A percentile compares a stretch with the other conserved stretches of the same genome.
These are phyloP conservation scores for Physella acuta DNA, from an alignment of 1,140 invertebrate species.

Conservation along the genomic window DNA sequence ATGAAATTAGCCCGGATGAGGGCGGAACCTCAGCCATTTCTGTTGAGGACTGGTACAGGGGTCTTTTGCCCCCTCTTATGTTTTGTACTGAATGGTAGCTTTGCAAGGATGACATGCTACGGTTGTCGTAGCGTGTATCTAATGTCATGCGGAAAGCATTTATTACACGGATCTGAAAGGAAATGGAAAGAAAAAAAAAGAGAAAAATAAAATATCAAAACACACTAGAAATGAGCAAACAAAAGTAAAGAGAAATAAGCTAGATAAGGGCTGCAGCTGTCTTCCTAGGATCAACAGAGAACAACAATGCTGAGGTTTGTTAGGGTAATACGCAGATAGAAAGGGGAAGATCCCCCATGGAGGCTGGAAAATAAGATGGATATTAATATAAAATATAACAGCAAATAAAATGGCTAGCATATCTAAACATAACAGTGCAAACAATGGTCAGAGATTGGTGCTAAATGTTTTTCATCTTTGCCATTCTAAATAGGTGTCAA, in stretches of 20 bases:
- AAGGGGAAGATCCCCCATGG: too few species aligned
- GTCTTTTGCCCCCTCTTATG: conserved; percentile 31
- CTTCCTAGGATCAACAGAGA: too few species aligned
- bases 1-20: conserved; percentile 4
- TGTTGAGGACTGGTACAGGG: conserved; percentile 23
- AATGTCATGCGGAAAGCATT: conserved; percentile 98
- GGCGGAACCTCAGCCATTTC: conserved; percentile 10
- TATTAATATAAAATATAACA: too few species aligned
- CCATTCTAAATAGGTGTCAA: too few species aligned
- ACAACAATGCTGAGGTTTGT: too few species aligned
- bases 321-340: too few species aligned
- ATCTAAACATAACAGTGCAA: too few species aligned
- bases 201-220: conserved; percentile 5
- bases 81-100: conserved; percentile 56
- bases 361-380: too few species aligned
- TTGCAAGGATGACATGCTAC: conserved; percentile 56
- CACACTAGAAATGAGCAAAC: background rate
- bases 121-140: conserved; percentile 84
- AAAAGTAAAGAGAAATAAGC: background rate
- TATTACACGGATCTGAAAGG: conserved; percentile 83
- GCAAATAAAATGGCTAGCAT: too few species aligned
- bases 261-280: too few species aligned
- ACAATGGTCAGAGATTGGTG: too few species aligned
- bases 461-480: too few species aligned
- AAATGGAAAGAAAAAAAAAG: conserved; percentile 29